Base-by-base conservation (phyloP, 2,113 vertebrate species). In the Melanotaenia duboulayi region DNA sequence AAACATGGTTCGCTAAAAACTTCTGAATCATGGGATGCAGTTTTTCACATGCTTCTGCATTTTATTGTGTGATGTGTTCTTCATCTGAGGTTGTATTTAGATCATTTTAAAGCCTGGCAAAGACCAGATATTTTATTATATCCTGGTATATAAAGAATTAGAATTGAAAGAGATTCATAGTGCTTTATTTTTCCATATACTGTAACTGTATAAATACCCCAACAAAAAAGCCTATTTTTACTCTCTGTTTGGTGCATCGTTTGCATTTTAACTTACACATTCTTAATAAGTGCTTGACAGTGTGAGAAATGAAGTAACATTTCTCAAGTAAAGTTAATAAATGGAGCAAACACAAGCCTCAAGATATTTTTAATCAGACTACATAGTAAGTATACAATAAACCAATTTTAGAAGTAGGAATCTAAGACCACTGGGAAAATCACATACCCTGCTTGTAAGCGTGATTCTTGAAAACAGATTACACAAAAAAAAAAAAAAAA, bases 351-450 rank as follows among this genome's bases (percentile, higher is more conserved):
- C 22, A 46, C 59, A 16, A 19, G 23, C 40, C 59, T 9, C 11
- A 40, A 62, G 59, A 62, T 46, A 25, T 44, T 32, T 48, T 49
- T 63, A 32, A 48, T 63, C 60, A 32, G 25, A 28, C 17, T 13
- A 28, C 7, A 17, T 19, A n/a, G 22, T 28, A 17, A 35, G 16
- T 44, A 44, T 48, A 13, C 1, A 63, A 49, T 10, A 17, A 32
- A 12, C 42, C 48, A 24, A 3, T 48, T 25, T 24, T 63, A 32
- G 11, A 32, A 49, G 60, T 24, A 10, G 25, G 13, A 13, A 49
- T 48, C 32, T 20, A 7, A 49, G 17, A 19, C 0, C 49, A 37
- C 17, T 22, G 6, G 16, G 62, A 54, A 56, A 60, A 46, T 24
- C 24, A n/a, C 24, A 44, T n/a, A 49, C 32, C 6, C 40, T 4